phyloP scores from a whole-genome alignment of 2,113 vertebrate species.

The Tachuris rubrigastra region DNA sequence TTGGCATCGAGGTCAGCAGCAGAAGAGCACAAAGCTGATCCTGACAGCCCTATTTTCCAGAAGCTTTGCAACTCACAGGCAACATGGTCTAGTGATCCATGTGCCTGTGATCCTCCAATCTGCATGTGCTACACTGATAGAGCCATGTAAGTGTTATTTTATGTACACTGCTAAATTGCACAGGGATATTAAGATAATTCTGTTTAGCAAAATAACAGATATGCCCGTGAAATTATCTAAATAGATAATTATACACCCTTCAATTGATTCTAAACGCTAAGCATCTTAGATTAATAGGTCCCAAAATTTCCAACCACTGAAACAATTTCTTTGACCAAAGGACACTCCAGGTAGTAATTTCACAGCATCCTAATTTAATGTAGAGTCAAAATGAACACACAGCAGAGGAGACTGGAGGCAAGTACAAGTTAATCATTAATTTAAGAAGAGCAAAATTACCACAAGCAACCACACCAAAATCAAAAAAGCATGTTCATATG shows the following conservation, averaged over 20 bases:
- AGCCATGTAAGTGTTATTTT: background rate
- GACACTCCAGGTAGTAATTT: background rate
- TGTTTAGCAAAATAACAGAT: background rate
- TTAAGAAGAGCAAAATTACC: background rate
- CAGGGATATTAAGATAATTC: background rate
- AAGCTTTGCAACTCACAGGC: background rate
- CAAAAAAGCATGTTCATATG: background rate
- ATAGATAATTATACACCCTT: background rate
- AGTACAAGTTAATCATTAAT: background rate
- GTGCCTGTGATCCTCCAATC: background rate
- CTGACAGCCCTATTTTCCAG: background rate
- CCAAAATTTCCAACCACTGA: background rate
- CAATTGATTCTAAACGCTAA: background rate
- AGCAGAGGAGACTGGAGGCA: background rate
- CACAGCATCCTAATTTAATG: background rate
- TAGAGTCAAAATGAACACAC: background rate
- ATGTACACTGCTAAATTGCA: background rate
- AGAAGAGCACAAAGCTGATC: background rate
- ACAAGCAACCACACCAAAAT: background rate
- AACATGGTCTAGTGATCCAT: background rate
- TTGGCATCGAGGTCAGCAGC: background rate
- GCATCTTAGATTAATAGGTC: background rate
- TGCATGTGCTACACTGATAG: background rate
- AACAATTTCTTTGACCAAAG: background rate
- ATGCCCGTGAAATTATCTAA: background rate